Evolutionary conservation across 2,888 invertebrate genomes (phyloP).

Genomic region (Diaperis boleti): DNA sequence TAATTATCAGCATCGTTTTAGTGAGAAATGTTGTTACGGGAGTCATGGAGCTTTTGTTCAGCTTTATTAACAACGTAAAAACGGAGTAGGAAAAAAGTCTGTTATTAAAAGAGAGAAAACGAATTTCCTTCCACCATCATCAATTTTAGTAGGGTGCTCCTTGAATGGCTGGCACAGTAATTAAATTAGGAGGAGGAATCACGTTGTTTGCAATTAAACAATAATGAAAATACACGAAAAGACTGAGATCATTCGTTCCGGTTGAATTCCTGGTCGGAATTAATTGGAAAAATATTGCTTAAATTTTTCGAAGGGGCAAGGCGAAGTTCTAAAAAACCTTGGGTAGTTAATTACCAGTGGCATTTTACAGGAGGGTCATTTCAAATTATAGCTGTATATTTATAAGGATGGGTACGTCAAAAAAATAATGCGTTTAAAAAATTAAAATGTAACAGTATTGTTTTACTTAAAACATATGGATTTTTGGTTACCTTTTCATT

Average conservation of each 20-base stretch:
- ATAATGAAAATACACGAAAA: constrained; percentile 20
- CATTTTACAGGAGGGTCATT: too few species aligned
- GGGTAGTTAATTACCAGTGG: too few species aligned
- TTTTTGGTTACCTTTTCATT: too few species aligned
- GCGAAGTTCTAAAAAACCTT: too few species aligned
- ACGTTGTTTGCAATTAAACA: constrained; percentile 26
- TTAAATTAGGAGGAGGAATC: constrained; percentile 24
- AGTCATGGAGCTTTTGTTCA: constrained; percentile 9
- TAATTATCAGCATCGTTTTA: constrained; percentile 13
- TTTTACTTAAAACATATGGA: too few species aligned
- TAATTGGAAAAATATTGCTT: constrained; percentile 3
- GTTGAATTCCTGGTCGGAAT: background rate
- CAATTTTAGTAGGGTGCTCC: constrained; percentile 19
- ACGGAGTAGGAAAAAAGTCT: constrained; percentile 12
- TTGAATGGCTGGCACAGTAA: constrained; percentile 18
- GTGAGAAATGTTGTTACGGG: background rate
- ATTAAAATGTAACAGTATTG: too few species aligned
- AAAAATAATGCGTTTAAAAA: too few species aligned
- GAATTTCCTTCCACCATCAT: constrained; percentile 19
- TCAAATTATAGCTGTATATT: too few species aligned
- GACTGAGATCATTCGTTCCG: background rate
- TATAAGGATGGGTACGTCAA: too few species aligned
- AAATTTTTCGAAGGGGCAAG: background rate
- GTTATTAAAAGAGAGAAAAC: constrained; percentile 24
- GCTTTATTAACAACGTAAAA: constrained; percentile 19